A percentile compares a stretch with the other conserved stretches of the same genome.
Evolutionary conservation across 2,888 invertebrate species (phyloP).

Genomic region (Eupithecia pulchellata): DNA sequence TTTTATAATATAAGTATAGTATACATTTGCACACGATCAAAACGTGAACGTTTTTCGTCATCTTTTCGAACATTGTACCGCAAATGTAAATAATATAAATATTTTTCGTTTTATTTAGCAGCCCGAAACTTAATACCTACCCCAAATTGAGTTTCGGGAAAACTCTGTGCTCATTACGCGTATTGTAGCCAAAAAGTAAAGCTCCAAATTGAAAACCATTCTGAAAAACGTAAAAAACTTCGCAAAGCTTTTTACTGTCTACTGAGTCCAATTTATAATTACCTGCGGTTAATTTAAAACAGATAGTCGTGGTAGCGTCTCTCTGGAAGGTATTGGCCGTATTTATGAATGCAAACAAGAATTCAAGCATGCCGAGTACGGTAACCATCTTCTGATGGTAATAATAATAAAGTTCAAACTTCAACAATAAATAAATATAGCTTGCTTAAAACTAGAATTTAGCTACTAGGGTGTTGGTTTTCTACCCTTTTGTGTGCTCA

Average conservation of each 20-base stretch:
- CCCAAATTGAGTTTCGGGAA: background rate
- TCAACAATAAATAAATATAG: no score
- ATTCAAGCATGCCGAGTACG: slow-evolving; percentile 41
- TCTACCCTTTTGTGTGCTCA: no score
- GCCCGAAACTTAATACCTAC: background rate
- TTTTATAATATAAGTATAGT: no score
- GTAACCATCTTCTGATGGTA: slow-evolving; percentile 25
- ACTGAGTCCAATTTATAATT: slow-evolving; percentile 9
- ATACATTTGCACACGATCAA: background rate
- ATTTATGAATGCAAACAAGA: slow-evolving; percentile 59
- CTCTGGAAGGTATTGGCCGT: slow-evolving; percentile 45
- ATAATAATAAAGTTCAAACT: no score
- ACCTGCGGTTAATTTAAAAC: slow-evolving; percentile 18
- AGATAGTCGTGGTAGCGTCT: slow-evolving; percentile 33
- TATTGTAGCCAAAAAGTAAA: background rate
- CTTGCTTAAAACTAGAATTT: no score
- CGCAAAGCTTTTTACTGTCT: slow-evolving; percentile 2
- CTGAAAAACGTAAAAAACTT: background rate
- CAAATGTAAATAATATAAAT: background rate
- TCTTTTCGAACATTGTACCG: background rate
- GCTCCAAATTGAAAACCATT: background rate
- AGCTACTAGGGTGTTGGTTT: no score
- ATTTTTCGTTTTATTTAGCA: background rate
- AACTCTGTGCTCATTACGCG: no score
- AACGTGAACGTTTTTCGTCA: background rate